Conservation (phyloP, 1,140 invertebrate species). For the Sinonovacula constricta region DNA sequence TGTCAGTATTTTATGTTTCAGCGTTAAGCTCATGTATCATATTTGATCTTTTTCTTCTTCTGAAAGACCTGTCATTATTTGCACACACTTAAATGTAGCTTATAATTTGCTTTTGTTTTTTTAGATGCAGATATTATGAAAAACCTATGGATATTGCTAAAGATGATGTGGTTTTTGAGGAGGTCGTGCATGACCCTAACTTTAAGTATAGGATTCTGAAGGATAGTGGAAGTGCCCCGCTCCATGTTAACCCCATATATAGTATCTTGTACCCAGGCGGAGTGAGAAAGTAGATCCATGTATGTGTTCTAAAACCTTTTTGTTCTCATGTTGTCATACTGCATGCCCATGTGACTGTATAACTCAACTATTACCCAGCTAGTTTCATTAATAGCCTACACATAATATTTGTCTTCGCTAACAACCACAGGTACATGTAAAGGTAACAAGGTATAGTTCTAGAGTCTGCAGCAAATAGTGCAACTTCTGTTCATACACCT, state of each 20-base stretch:
- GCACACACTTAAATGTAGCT: neutral
- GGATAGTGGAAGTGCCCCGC: conserved; percentile 52
- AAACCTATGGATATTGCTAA: conserved; percentile 13
- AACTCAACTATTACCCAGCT: no score
- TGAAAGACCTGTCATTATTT: neutral
- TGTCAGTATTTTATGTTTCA: no score
- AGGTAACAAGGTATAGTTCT: no score
- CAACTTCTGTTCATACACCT: no score
- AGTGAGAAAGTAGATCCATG: neutral
- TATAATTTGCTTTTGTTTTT: conserved; percentile 20
- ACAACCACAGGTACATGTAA: no score
- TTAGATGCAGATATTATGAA: conserved; percentile 35
- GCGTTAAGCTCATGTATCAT: no score
- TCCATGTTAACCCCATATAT: conserved; percentile 74
- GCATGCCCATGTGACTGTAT: no score
- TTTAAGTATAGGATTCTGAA: conserved; percentile 68
- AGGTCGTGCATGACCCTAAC: conserved; percentile 72
- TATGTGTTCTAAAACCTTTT: neutral
- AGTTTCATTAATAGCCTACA: no score
- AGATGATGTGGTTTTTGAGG: conserved; percentile 69
- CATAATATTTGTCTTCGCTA: no score
- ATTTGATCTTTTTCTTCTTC: no score
- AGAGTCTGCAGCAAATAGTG: no score
- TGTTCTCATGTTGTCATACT: no score
- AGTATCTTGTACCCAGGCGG: conserved; percentile 72